Conservation (phyloP, 2,888 invertebrate genomes). For the Trisateles emortualis region DNA sequence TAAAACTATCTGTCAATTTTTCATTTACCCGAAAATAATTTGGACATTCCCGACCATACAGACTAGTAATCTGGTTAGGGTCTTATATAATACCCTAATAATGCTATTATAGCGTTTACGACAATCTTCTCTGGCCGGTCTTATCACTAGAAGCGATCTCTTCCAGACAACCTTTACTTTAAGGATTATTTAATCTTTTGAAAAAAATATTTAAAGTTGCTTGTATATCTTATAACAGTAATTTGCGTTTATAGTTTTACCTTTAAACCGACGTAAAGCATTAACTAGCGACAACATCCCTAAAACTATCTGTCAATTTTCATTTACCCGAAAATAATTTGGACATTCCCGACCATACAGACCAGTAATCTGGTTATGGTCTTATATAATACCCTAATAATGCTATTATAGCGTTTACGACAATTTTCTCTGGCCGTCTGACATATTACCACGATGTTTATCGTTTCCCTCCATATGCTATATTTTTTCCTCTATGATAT, state of each 20-base stretch:
- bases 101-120: slow-evolving; percentile 59
- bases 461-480: slow-evolving; percentile 52
- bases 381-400: slow-evolving; percentile 53
- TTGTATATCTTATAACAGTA: too few relatives aligned
- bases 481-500: slow-evolving; percentile 59
- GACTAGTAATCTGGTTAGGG: slow-evolving; percentile 61
- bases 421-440: slow-evolving; percentile 56
- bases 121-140: slow-evolving; percentile 57
- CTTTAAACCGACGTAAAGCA: too few relatives aligned
- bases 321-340: slow-evolving; percentile 7
- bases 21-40: slow-evolving; percentile 9
- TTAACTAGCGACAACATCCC: background rate
- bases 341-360: slow-evolving; percentile 42
- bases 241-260: too few relatives aligned
- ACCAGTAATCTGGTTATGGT: slow-evolving; percentile 61
- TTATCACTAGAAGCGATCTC: too few relatives aligned
- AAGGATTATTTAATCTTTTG: too few relatives aligned
- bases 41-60: slow-evolving; percentile 40
- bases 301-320: background rate
- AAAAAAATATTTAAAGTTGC: too few relatives aligned
- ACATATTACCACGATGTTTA: slow-evolving; percentile 62
- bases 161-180: too few relatives aligned
- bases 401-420: slow-evolving; percentile 58
- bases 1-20: background rate
- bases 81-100: slow-evolving; percentile 52